Conservation (phyloP, 2,888 invertebrate genomes). For the Tupiocoris notatus region DNA sequence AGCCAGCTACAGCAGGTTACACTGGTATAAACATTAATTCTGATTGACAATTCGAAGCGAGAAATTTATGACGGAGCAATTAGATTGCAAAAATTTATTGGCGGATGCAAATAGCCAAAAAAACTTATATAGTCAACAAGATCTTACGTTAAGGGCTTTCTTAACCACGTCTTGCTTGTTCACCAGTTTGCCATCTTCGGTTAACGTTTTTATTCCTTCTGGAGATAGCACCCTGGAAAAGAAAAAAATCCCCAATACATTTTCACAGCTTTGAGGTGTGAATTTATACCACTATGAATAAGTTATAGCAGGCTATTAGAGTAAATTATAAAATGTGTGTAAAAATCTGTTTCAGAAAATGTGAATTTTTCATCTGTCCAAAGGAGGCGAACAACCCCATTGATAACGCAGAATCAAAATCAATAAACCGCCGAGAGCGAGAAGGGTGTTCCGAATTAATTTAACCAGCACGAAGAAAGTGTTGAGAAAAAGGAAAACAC, state of each 20-base stretch:
- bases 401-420: conserved; percentile 18
- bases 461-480: neutral
- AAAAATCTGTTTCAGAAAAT: too few species aligned
- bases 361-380: neutral
- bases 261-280: neutral
- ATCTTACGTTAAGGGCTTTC: conserved; percentile 56
- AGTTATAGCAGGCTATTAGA: too few species aligned
- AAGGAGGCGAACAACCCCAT: conserved; percentile 3
- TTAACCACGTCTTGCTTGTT: conserved; percentile 65
- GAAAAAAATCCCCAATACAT: neutral
- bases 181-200: conserved; percentile 63
- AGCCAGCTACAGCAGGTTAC: too few species aligned
- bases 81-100: neutral
- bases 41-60: neutral
- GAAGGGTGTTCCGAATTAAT: neutral
- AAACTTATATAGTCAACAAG: too few species aligned
- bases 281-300: too few species aligned
- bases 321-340: too few species aligned
- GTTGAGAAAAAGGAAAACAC: neutral
- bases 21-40: too few species aligned
- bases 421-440: conserved; percentile 6
- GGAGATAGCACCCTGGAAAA: conserved; percentile 68
- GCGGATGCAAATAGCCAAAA: conserved; percentile 44
- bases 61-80: neutral
- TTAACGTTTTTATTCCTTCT: conserved; percentile 67